Evolutionary conservation across 2,113 vertebrate genomes (phyloP), one percentile per base, ranked within the genome.

Genomic region (Hystrix cristata): DNA sequence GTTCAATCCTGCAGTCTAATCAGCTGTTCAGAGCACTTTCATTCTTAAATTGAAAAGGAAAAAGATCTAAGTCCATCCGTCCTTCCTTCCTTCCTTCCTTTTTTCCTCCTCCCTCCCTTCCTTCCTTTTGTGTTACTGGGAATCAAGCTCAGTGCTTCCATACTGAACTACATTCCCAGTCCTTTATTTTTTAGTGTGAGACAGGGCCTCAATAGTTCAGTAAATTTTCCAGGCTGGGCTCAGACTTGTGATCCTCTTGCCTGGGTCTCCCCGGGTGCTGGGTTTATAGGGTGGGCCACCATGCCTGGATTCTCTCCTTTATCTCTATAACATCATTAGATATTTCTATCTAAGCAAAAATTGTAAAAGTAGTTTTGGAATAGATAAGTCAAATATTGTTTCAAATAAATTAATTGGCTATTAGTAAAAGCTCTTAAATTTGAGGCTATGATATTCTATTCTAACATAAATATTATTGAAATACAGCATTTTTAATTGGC

Each of bases 391-490:
- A 93, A 95, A 84, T 67, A 25, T 12, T 27, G 34, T 62, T 83
- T 62, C 31, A 84, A 93, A 19, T 72, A 93, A 87, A 72, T 60
- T 34, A 90, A 80, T 55, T 69, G 43, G 46, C 12, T 96, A 85
- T 72, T 71, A 90, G 34, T 78, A 80, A 90, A 55, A 88, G 25
- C n/a, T 96, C 31, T 92, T 78, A 95, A 90, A 87, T 62, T n/a
- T 78, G 62, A 87, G 95, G 85, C 48, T 69, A 86, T 48, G 38
- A 78, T 85, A 80, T 69, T 82, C 21, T 82, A 94, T 38, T 12
- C 38, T 78, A 92, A 71, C 38, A 83, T 93, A 86, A 90, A 87
- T 62, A 59, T 51, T 34, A 81, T 57, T 60, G 34, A 92, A 96
- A 88, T 62, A n/a, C 15, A 86, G 38, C 27, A 74, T 71, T 95